Evolutionary conservation across 1,140 invertebrate genomes (phyloP).

Genomic region (Helicoverpa zea): DNA sequence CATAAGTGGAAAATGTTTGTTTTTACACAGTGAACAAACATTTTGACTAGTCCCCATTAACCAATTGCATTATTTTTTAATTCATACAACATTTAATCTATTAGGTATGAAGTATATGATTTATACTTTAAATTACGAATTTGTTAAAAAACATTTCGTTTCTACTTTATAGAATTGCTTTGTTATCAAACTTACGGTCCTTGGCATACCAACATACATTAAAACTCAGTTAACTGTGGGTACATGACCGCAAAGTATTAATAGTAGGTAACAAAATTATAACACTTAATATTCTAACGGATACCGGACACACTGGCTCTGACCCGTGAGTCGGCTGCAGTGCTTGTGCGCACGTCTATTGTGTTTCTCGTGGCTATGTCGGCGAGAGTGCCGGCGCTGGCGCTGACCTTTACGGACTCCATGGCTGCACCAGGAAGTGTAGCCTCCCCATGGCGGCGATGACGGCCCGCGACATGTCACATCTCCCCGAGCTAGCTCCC

Average conservation of each 20-base stretch:
- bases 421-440: slow-evolving; percentile 66
- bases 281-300: slow-evolving; percentile 32
- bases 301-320: slow-evolving; percentile 39
- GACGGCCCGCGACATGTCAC: slow-evolving; percentile 57
- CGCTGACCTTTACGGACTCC: slow-evolving; percentile 54
- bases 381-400: slow-evolving; percentile 58
- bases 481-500: slow-evolving; percentile 58
- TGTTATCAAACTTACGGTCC: not conserved
- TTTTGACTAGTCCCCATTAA: slow-evolving; percentile 43
- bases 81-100: not conserved
- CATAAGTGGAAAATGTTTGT: not conserved
- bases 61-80: slow-evolving; percentile 32
- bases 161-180: not conserved
- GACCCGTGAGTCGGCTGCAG: slow-evolving; percentile 32
- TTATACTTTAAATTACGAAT: no score
- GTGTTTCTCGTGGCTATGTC: slow-evolving; percentile 57
- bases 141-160: not conserved
- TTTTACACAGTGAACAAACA: slow-evolving; percentile 2
- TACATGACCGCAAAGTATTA: slow-evolving; percentile 35
- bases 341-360: slow-evolving; percentile 50
- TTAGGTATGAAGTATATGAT: not conserved
- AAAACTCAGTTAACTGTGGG: slow-evolving; percentile 21
- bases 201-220: not conserved
- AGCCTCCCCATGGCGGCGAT: slow-evolving; percentile 59
- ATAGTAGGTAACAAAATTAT: slow-evolving; percentile 44